Percentiles rank a stretch among this genome's conserved stretches.
phyloP scores from a whole-genome alignment of 2,113 vertebrate genomes.

The Eublepharis macularius region DNA sequence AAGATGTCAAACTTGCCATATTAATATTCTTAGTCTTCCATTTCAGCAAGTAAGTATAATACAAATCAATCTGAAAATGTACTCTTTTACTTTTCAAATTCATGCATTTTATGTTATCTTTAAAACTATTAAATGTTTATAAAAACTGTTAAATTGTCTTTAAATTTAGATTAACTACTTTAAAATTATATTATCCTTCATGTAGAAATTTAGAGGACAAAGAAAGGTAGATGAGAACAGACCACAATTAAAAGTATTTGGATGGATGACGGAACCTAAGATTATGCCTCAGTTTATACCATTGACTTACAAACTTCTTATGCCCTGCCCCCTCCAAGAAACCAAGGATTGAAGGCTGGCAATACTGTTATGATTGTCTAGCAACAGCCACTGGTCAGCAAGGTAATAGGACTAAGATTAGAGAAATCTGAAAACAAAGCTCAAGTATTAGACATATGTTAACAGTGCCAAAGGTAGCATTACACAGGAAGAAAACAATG shows the following conservation, averaged over 20 bases:
- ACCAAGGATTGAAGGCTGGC: too few species aligned
- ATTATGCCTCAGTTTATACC: too few species aligned
- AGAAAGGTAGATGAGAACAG: background rate
- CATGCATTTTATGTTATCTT: constrained; percentile 16
- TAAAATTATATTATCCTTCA: background rate
- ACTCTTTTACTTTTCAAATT: constrained; percentile 46
- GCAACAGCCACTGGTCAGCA: too few species aligned
- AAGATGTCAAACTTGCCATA: constrained; percentile 71
- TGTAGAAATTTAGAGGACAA: background rate
- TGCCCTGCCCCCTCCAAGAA: too few species aligned
- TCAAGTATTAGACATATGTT: too few species aligned
- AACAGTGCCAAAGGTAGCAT: too few species aligned
- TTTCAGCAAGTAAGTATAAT: constrained; percentile 69
- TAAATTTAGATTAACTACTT: background rate
- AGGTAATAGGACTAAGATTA: too few species aligned
- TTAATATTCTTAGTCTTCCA: constrained; percentile 73
- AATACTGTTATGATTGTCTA: too few species aligned
- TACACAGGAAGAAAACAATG: too few species aligned
- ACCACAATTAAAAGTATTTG: background rate
- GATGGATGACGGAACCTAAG: too few species aligned
- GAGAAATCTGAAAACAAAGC: too few species aligned
- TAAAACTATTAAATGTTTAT: constrained; percentile 34
- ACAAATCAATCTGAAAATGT: constrained; percentile 66
- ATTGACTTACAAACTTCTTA: too few species aligned
- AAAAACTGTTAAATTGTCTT: background rate